Evolutionary conservation across 2,888 invertebrate species (phyloP).

Genomic region (Heterodera filipjevi): DNA sequence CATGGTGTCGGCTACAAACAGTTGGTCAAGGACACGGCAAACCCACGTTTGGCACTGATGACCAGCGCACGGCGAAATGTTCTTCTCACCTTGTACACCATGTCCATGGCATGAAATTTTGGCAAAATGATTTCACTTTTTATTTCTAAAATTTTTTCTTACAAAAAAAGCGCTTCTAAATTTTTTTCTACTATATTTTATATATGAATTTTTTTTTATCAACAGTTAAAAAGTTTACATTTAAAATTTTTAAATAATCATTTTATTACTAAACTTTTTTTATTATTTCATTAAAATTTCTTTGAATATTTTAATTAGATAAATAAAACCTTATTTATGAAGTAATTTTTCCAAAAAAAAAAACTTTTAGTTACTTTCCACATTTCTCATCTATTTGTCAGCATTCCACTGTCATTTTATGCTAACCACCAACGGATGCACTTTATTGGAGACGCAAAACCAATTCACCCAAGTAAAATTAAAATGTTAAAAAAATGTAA

Average conservation of each 20-base stretch:
- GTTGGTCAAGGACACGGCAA: background rate
- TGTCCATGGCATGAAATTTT: conserved; percentile 44
- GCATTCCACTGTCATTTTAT: conserved; percentile 48
- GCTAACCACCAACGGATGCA: conserved; percentile 29
- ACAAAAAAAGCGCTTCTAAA: no score
- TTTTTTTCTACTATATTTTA: no score
- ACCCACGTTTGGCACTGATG: background rate
- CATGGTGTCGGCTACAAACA: background rate
- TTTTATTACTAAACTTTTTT: no score
- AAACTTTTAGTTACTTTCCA: conserved; percentile 50
- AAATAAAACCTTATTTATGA: background rate
- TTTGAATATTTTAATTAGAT: no score
- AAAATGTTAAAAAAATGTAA: background rate
- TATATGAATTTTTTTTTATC: no score
- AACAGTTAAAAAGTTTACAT: no score
- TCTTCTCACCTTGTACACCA: conserved; percentile 43
- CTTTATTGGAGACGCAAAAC: conserved; percentile 38
- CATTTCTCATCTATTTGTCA: conserved; percentile 49
- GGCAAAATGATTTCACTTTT: no score
- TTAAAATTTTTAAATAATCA: no score
- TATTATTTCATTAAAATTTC: background rate
- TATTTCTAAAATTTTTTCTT: no score
- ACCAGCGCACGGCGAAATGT: conserved; percentile 21
- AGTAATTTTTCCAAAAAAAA: background rate
- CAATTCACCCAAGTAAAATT: conserved; percentile 41